Base-by-base conservation (phyloP, 2,113 vertebrate species). In the Xenus cinereus region DNA sequence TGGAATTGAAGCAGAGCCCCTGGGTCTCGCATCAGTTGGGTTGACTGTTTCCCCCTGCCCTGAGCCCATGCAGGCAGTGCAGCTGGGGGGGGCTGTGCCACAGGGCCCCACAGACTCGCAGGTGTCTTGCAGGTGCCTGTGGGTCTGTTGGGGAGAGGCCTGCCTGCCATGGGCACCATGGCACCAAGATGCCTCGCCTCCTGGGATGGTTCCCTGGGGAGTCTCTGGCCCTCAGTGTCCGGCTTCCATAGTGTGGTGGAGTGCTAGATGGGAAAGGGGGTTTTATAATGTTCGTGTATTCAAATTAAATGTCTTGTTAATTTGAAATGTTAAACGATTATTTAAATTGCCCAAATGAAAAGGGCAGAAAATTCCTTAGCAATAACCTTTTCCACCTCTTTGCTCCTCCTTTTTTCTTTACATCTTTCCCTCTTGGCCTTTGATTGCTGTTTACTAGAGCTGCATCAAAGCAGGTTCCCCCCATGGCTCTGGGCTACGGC, bases 381-480 rank as follows among this genome's bases (percentile, higher is more conserved):
- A 66, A 87, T 77, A 77, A 67, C 56, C 53, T 69, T 90, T n/a
- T 68, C 72, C 41, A 45, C 33, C 41, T 57, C 39, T 69, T 23
- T 68, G 45, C 43, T 84, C 46, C 45, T 88, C 63, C 14, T 14
- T 92, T 96, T 91, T 90, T 86, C 16, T 19, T 74, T 66, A 7
- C 33, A 56, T 15, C n/a, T 41, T 78, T 95, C 68, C 64, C 48
- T 41, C 73, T 84, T 94, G 84, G 84, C 66, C 83, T 93, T 93
- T 79, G 56, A 82, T 89, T 85, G 73, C 69, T 96, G 56, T 96
- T 97, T 94, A 46, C 56, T n/a, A 93, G 87, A 91, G 63, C 54
- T 66, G 45, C 88, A 97, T 97, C 92, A 93, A 97, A 89, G 75
- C 80, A 60, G 73, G 35, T 83, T 94, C 88, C 60, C 75, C 84